Evolutionary conservation across 1,140 invertebrate genomes (phyloP), one percentile per base, ranked within the genome.

Genomic region (Leptinotarsa texana): DNA sequence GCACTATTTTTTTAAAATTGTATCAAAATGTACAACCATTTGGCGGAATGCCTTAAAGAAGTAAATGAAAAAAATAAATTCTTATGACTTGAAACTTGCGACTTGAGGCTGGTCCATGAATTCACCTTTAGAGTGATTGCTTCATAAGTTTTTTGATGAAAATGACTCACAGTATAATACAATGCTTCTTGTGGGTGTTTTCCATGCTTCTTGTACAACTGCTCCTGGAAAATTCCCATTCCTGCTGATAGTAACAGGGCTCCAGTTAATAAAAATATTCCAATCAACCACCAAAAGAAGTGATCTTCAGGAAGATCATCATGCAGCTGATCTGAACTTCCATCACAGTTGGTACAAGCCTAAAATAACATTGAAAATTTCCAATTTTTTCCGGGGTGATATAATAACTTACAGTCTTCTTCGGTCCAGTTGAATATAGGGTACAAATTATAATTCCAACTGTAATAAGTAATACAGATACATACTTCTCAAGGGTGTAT

Each of bases 151-250:
- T 33, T 33, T 33, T 33, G 0, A 33, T 8, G 33, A 33, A 6
- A 33, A 57, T 57, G 13, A 82, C 84, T 85, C 86, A 91, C 91
- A 77, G 96, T 97, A 83, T 95, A 99, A 86, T 93, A 99, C 13
- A 99, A 87, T 17, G 97, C 96, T 88, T 99, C 98, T 78, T 91
- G 89, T 0, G 98, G 95, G 89, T 98, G 93, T 87, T 99, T 99
- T 69, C 98, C 98, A 87, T 94, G 93, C 73, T 91, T 91, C 74
- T 87, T 87, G 83, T 97, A 96, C 4, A 99, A 86, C 11, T 90
- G 90, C 87, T 99, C 97, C 87, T 99, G 98, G 85, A 94, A 98
- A 75, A 99, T 96, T 3, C 98, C 98, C 94, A 99, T 96, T 74
- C 94, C 88, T 6, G 98, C 96, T 1, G 98, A 98, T 73, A 98